Base-by-base conservation (phyloP, 2,888 invertebrate species). In the Pachymerium ferrugineum region DNA sequence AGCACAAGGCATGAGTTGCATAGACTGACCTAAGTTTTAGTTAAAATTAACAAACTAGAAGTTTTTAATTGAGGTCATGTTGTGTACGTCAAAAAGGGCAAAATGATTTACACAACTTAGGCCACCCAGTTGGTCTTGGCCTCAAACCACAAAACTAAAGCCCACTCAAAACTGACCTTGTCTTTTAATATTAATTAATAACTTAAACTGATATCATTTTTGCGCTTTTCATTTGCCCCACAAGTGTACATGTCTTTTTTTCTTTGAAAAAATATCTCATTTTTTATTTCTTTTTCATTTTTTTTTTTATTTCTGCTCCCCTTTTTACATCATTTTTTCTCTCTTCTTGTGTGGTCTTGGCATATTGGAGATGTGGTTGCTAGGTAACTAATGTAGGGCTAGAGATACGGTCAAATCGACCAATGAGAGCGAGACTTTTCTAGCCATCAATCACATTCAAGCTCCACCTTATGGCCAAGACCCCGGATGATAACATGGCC, bases 331-430 rank as follows among this genome's bases (percentile, higher is more conserved):
- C 54, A 54, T 54, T 54, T 54, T 54, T 54, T 54, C 54, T 25
- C 54, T 54, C 54, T 1, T 22, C 54, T 54, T 82, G 82, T 80
- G 82, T 81, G 82, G 82, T 80, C 82, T 78, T 70, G 76, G 79
- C 77, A 79, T 80, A 78, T 79, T 78, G 80, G 81, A 79, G 81
- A 81, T 80, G 80, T 30, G 69, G 81, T 81, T 81, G 81, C 81
- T 79, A 78, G 77, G 82, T 80, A 81, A 81, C 81, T 80, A 80
- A 82, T 81, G 80, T 54, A 54, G 54, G 54, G 54, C 54, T 54
- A 54, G 54, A 54, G 54, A 54, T 54, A 54, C 54, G 54, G 54
- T 54, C 1, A 54, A 54, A 54, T 54, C 54, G 25, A 54, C 54
- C 54, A 54, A 54, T 54, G 3, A 14, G 16, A 47, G 6, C 47